Base-by-base conservation (phyloP, 2,113 vertebrate genomes). In the Eulemur macaco region DNA sequence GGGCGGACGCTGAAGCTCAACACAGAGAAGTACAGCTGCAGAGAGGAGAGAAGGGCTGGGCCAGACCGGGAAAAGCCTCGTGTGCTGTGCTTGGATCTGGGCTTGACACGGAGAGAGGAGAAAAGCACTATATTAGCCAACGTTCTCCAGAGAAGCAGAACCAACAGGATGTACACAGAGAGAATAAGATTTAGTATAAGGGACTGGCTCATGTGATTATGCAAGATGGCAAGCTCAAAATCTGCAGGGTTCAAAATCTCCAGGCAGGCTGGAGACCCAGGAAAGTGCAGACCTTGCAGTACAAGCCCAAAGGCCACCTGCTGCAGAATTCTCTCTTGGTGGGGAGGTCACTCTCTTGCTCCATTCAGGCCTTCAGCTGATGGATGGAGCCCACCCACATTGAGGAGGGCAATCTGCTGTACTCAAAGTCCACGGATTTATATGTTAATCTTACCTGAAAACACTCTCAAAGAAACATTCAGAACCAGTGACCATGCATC, bases 1-100 rank as follows among this genome's bases (percentile, higher is more conserved):
- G 21, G 39, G 39, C 1, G 1, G 7, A 10, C 25, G 0, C 0
- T 0, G 50, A 63, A 37, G 37, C 0, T 4, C 50, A n/a, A 15
- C 74, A 50, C 1, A 1, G 58, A 10, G 39, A 45, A 25, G 21
- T 4, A 3, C 23, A 31, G 89, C 45, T 3, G 3, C 58, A 25
- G 6, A 39, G 31, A 71, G 34, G 71, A 4, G 52, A 37, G 50
- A 13, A 25, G 34, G 54, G 34, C 77, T 20, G 20, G 5, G n/a
- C 37, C 50, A 50, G 69, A 15, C 17, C 0, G 10, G 5, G 1
- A 23, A 81, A 31, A 50, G 20, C 58, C 37, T 31, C 0, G 27
- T 4, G 3, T 0, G 27, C 39, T 2, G 23, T 8, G 4, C 63
- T 66, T 25, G 39, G 85, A 31, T 27, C 25, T 8, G 34, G 45